Percentiles rank a stretch among this genome's conserved stretches.
phyloP scores from a whole-genome alignment of 2,888 invertebrate genomes.

The Hypena proboscidalis region DNA sequence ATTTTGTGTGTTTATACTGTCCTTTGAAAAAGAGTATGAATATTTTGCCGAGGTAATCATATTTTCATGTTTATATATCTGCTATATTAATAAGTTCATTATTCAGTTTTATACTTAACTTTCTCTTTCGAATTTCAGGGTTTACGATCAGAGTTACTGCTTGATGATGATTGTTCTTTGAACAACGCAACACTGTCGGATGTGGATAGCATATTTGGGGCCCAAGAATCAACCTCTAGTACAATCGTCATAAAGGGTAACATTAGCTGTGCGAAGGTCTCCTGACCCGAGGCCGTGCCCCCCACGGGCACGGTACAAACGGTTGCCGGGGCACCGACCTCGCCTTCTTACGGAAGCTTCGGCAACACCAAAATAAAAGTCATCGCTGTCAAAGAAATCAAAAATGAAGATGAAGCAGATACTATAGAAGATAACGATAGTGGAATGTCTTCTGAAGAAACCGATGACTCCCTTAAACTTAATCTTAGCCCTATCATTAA shows the following conservation, averaged over 20 bases:
- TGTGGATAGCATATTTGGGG: constrained; percentile 66
- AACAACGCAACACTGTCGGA: constrained; percentile 67
- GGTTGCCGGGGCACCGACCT: constrained; percentile 48
- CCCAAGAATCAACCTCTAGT: constrained; percentile 65
- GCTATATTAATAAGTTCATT: neutral
- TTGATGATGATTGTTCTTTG: constrained; percentile 73
- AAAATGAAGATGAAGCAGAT: constrained; percentile 39
- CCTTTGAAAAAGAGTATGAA: constrained; percentile 77
- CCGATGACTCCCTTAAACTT: constrained; percentile 70
- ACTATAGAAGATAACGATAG: constrained; percentile 61
- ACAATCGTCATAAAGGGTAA: constrained; percentile 71
- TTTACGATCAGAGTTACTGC: constrained; percentile 68
- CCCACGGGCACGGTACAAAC: constrained; percentile 63
- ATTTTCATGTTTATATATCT: constrained; percentile 1
- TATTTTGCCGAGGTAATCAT: constrained; percentile 75
- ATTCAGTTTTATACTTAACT: neutral
- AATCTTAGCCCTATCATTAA: constrained; percentile 56
- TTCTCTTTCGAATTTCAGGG: too few species aligned
- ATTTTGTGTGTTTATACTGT: constrained; percentile 75
- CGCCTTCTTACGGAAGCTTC: constrained; percentile 71
- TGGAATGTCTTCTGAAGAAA: constrained; percentile 81
- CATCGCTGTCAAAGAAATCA: constrained; percentile 43
- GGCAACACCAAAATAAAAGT: constrained; percentile 62
- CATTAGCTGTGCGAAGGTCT: constrained; percentile 59
- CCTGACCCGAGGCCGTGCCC: constrained; percentile 83